phyloP scores from a whole-genome alignment of 2,113 vertebrate genomes.

The Eurypyga helias region DNA sequence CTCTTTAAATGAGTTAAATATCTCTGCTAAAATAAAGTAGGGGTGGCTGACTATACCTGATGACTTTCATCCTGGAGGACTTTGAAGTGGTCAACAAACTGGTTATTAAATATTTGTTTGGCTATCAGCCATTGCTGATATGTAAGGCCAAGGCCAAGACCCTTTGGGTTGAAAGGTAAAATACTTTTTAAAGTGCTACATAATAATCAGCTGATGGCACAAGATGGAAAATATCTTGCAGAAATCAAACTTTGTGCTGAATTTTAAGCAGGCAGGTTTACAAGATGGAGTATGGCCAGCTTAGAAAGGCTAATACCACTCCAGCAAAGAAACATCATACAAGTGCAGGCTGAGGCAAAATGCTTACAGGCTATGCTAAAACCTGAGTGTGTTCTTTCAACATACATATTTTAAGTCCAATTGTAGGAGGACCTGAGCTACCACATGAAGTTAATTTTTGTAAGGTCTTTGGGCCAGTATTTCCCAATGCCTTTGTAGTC shows the following conservation, averaged over 20 bases:
- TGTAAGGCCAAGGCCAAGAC: background rate
- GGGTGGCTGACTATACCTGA: background rate
- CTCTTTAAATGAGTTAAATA: background rate
- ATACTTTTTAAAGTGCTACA: background rate
- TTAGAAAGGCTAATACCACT: background rate
- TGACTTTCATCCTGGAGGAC: background rate
- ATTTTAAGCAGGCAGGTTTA: background rate
- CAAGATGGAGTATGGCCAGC: background rate
- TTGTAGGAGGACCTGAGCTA: background rate
- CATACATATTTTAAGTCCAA: background rate
- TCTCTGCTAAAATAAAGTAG: background rate
- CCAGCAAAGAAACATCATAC: background rate
- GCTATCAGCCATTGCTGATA: background rate
- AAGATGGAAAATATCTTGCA: background rate
- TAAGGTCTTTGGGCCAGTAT: background rate
- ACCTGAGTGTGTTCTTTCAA: background rate
- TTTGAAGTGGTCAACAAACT: constrained; percentile 11
- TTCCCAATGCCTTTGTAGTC: background rate
- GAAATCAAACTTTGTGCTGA: background rate
- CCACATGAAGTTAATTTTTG: background rate
- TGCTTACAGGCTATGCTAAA: background rate
- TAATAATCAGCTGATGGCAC: background rate
- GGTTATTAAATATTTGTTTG: constrained; percentile 19
- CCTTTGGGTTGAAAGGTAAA: background rate
- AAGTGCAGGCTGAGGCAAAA: background rate